Evolutionary conservation across 1,140 invertebrate species (phyloP).

Genomic region (Protaetia brevitarsis): DNA sequence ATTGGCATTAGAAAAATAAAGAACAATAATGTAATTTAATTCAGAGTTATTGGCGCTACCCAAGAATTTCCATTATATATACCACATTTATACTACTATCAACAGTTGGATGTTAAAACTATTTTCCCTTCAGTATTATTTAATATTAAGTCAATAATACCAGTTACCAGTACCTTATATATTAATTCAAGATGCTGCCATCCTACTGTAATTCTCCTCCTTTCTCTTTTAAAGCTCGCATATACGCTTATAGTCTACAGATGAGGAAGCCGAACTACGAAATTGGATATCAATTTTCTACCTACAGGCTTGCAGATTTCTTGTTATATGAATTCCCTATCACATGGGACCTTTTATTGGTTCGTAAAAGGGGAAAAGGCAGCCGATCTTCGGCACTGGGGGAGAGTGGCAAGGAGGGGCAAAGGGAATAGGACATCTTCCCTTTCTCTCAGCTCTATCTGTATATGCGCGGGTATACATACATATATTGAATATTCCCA

Average conservation of each 20-base stretch:
- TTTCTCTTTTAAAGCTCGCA: not conserved
- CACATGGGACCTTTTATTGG: constrained; percentile 4
- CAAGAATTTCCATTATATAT: too few species aligned
- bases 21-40: too few species aligned
- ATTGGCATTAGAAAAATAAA: too few species aligned
- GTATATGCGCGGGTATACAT: not conserved
- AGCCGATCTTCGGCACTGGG: not conserved
- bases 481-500: not conserved
- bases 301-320: constrained; percentile 13
- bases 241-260: not conserved
- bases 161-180: too few species aligned
- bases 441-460: not conserved
- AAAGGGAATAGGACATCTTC: too few species aligned
- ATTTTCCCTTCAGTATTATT: too few species aligned
- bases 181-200: too few species aligned
- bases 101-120: too few species aligned
- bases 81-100: too few species aligned
- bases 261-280: not conserved
- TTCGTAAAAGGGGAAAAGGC: constrained; percentile 2
- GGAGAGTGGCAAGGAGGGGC: too few species aligned
- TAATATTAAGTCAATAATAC: too few species aligned
- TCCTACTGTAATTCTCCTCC: not conserved
- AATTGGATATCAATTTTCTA: constrained; percentile 14
- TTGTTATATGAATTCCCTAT: constrained; percentile 14
- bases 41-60: too few species aligned